Conservation (phyloP, 2,113 vertebrate species). For the Carlito syrichta region DNA sequence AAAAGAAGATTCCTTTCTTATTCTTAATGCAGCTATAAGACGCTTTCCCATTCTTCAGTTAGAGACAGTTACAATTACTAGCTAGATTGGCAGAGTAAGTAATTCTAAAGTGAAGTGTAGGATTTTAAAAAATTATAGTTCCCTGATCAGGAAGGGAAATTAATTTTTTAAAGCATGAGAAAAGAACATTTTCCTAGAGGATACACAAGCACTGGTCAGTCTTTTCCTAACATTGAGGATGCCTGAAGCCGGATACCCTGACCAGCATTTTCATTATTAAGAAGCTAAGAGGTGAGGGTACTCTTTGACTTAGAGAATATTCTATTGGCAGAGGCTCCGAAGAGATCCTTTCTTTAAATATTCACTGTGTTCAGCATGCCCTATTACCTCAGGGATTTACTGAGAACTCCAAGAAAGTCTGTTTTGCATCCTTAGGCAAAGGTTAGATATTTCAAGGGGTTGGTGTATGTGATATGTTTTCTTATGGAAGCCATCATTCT, state of each 20-base stretch:
- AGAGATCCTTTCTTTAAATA: conserved; percentile 74
- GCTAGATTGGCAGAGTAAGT: background rate
- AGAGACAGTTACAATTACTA: background rate
- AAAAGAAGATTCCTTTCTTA: background rate
- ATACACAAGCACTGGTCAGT: conserved; percentile 47
- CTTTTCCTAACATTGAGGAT: conserved; percentile 53
- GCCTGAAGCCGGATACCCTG: conserved; percentile 53
- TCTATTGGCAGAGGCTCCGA: conserved; percentile 78
- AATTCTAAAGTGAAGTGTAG: background rate
- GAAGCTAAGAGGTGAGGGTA: conserved; percentile 70
- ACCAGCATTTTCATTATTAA: conserved; percentile 79
- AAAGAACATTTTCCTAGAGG: conserved; percentile 13
- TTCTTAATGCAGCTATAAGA: background rate
- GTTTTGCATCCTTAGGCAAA: conserved; percentile 77
- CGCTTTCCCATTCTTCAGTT: background rate
- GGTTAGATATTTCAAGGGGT: conserved; percentile 68
- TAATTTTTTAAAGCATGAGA: conserved; percentile 61
- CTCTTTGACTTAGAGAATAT: conserved; percentile 78
- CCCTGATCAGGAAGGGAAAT: conserved; percentile 42
- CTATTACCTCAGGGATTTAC: conserved; percentile 79
- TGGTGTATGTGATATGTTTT: conserved; percentile 58
- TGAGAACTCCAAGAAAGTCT: conserved; percentile 68
- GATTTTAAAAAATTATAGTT: conserved; percentile 40
- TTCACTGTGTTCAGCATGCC: conserved; percentile 72
- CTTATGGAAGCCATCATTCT: conserved; percentile 71